Evolutionary conservation across 2,888 invertebrate species (phyloP), one percentile per base, ranked within the genome.

Genomic region (Odontomyia ornata): DNA sequence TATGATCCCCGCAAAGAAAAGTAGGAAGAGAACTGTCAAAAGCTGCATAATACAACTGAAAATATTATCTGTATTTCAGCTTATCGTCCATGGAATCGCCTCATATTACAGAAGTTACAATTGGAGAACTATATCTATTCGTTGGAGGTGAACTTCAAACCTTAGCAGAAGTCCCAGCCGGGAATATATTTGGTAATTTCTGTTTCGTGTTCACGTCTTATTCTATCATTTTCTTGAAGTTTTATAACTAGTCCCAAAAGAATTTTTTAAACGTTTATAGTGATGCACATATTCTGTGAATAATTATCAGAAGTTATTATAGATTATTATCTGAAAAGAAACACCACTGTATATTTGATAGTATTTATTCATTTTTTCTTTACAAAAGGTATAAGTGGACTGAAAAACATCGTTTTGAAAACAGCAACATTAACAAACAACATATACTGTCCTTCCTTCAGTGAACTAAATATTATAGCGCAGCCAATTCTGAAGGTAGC

Each of bases 401-500:
- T 98, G 79, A 95, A 95, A 82, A 91, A 94, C 0, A 91, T 93
- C 82, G 91, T 98, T 0, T 86, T 97, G 0, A 95, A 97, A 87
- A 96, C 96, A 0, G 97, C 95, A 0, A 98, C 99, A 0, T 85
- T 99, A 23, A 94, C 95, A 67, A 93, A 90, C 79, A 93, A 91
- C 0, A 84, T 94, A 73, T 92, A 91, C 56, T 97, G 95, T 85
- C 95, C 97, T 0, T 92, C 98, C 0, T 96, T 98, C 83, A 92
- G 93, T 69, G 97, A 97, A 83, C 88, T 95, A 78, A 92, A 90
- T 57, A 89, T 90, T 5, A 90, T 92, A 77, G 92, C 93, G 0
- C 92, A 93, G 1, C 98, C 99, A 0, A 97, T 99, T 78, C 89
- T 99, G 1, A 90, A 97, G 79, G 98, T 99, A 1, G 97, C 98